Conservation (phyloP, 2,888 invertebrate species). For the Macrostomum cliftonense region DNA sequence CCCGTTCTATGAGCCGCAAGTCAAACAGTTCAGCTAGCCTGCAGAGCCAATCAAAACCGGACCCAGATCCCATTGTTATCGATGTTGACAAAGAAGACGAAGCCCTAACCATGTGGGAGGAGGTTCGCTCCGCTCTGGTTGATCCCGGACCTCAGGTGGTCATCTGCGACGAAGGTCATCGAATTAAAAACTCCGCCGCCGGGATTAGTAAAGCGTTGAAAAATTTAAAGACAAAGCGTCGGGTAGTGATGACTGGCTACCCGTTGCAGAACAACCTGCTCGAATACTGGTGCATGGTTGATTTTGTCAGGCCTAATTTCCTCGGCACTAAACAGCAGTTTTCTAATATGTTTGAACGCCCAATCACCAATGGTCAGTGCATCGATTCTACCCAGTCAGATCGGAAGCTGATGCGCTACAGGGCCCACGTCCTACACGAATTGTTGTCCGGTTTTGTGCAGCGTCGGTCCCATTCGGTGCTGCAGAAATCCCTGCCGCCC, state of each 20-base stretch:
- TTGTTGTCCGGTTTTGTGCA: conserved; percentile 86
- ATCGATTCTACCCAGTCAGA: conserved; percentile 86
- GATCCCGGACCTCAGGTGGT: conserved; percentile 53
- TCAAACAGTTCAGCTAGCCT: neutral
- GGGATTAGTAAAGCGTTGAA: conserved; percentile 84
- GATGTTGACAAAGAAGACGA: conserved; percentile 41
- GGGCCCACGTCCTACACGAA: conserved; percentile 85
- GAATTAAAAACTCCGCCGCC: conserved; percentile 92
- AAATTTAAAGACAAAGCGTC: conserved; percentile 68
- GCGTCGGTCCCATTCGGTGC: conserved; percentile 2
- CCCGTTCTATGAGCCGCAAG: neutral
- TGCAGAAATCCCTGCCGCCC: conserved; percentile 56
- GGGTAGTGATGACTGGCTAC: conserved; percentile 89
- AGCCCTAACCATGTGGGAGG: conserved; percentile 39
- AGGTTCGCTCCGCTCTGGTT: conserved; percentile 63
- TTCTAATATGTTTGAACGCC: conserved; percentile 91
- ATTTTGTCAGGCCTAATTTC: conserved; percentile 91
- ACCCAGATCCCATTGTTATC: conserved; percentile 21
- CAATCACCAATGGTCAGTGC: conserved; percentile 94
- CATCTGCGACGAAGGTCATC: conserved; percentile 49
- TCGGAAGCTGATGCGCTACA: conserved; percentile 71
- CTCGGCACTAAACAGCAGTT: conserved; percentile 89
- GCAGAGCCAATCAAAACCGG: neutral
- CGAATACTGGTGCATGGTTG: conserved; percentile 91
- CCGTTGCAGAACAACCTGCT: conserved; percentile 84